Evolutionary conservation across 1,140 invertebrate genomes (phyloP), one percentile per base, ranked within the genome.

Genomic region (Panulirus ornatus): DNA sequence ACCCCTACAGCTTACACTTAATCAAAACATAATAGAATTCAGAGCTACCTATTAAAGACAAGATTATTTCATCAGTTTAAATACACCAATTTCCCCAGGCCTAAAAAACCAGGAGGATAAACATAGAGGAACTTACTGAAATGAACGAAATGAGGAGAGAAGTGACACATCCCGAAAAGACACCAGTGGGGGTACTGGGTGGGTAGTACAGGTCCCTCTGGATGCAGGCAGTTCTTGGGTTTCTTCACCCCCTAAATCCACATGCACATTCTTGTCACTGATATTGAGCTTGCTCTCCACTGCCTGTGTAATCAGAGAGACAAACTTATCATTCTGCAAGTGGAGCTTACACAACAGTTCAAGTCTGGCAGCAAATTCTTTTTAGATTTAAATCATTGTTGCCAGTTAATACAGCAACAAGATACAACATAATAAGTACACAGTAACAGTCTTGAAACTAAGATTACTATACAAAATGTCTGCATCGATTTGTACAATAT

Each of bases 161-260:
- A 89, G 87, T 3, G 87, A 89, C 14, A 89, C 87, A 44, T 89
- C 87, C 34, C 79, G 47, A 44, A 89, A 89, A 30, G 87, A 89
- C 0, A 89, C 47, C 8, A 89, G 79, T 22, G 87, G 87, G 1
- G 87, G 87, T 40, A 84, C 36, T 30, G 78, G 51, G 9, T 51
- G 79, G 9, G 78, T 70, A n/a, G 19, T 81, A 30, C 44, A 40
- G 19, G 78, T 73, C 42, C 58, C 63, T 27, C 30, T 27, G 19
- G 70, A 82, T n/a, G 78, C 79, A 8, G 87, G 87, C 51, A 89
- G 87, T 42, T 89, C 87, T 47, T 89, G 87, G 47, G 87, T 79
- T 47, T 89, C 87, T 19, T 83, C 79, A 19, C 79, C 84, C 14
- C 47, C 71, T 16, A 89, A 30, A 82, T 89, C 87, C 38, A 89